Conservation (phyloP, 2,888 invertebrate species). For the Taphrorychus bicolor region DNA sequence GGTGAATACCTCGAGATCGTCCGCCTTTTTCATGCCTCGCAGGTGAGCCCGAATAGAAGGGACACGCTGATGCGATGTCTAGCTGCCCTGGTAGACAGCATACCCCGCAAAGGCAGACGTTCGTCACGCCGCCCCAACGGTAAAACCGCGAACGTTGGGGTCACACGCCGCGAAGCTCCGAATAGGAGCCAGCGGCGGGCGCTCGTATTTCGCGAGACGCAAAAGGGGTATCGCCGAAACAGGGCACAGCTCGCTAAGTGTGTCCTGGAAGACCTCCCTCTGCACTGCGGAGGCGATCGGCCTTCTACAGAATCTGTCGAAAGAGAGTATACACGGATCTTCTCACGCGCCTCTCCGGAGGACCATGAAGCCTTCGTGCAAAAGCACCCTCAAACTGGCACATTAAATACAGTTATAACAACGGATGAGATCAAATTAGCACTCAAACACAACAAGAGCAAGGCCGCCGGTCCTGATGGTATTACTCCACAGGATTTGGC, state of each 20-base stretch:
- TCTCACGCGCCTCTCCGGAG: background rate
- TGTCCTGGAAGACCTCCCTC: background rate
- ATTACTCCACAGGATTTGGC: conserved; percentile 8
- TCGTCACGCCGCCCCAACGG: rapidly evolving
- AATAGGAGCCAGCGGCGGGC: background rate
- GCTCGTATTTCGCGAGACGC: background rate
- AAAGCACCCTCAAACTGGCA: background rate
- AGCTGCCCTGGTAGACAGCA: background rate
- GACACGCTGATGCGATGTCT: background rate
- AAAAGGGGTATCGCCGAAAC: background rate
- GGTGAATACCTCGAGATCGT: background rate
- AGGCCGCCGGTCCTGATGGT: conserved; percentile 23
- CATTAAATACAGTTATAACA: background rate
- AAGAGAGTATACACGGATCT: background rate
- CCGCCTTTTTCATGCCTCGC: background rate
- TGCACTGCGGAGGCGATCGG: background rate
- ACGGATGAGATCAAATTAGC: background rate
- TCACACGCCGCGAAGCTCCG: background rate
- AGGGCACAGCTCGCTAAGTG: background rate
- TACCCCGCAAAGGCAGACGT: background rate
- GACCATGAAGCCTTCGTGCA: background rate
- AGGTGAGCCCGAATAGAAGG: too few species aligned
- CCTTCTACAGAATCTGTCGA: background rate
- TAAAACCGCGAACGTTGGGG: background rate
- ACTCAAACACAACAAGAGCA: background rate